phyloP scores from a whole-genome alignment of 37 sponge, comb jelly and placozoan genomes.

The Tethya wilhelma region DNA sequence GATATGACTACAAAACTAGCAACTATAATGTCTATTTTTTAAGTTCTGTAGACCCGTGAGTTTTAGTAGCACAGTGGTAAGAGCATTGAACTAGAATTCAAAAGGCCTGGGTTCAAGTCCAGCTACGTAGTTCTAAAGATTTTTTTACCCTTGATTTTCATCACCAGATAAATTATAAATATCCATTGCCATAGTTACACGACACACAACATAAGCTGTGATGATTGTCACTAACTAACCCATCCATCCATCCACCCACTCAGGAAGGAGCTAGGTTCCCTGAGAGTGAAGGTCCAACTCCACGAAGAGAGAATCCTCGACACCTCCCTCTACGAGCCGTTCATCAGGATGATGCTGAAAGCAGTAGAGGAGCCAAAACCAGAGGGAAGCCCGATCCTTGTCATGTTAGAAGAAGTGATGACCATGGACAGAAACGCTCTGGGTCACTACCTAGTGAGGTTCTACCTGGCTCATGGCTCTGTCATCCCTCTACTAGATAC shows the following conservation, averaged over 20 bases:
- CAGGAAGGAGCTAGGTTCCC: slow-evolving; percentile 83
- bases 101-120: too few relatives aligned
- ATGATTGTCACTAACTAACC: background rate
- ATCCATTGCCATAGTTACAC: background rate
- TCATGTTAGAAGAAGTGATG: slow-evolving; percentile 78
- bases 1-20: too few relatives aligned
- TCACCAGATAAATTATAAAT: background rate
- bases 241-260: background rate
- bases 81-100: too few relatives aligned
- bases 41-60: too few relatives aligned
- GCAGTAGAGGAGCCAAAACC: slow-evolving; percentile 58
- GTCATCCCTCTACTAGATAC: slow-evolving; percentile 70
- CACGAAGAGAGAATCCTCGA: slow-evolving; percentile 79
- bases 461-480: slow-evolving; percentile 83
- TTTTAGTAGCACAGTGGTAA: too few relatives aligned
- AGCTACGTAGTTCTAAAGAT: too few relatives aligned
- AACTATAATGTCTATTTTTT: too few relatives aligned
- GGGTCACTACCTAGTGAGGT: slow-evolving; percentile 77
- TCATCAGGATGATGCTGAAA: slow-evolving; percentile 74
- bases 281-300: slow-evolving; percentile 82
- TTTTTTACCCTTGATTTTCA: too few relatives aligned
- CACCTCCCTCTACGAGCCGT: slow-evolving; percentile 58
- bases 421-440: slow-evolving; percentile 74
- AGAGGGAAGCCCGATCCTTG: slow-evolving; percentile 68
- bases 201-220: too few relatives aligned